These are phyloP conservation scores for Spheniscus mendiculus DNA, from an alignment of 2,113 vertebrate species.

Conservation along the genomic window DNA sequence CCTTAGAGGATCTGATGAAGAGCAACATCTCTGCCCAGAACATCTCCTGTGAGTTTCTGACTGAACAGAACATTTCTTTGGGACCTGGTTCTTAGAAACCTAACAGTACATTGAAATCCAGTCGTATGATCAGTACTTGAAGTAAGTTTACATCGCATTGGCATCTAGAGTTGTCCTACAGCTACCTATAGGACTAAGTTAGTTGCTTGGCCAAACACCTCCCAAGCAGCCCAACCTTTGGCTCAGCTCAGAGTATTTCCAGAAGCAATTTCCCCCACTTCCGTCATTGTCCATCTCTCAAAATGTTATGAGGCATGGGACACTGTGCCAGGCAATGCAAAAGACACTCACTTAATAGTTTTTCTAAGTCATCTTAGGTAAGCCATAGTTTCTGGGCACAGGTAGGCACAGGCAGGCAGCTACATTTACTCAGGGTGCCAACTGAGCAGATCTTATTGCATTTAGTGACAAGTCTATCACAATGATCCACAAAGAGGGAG, in stretches of 20 bases:
- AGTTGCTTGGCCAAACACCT: neutral
- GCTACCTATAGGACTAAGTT: neutral
- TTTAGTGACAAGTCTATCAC: neutral
- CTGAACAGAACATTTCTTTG: neutral
- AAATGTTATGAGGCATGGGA: neutral
- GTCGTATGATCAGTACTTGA: neutral
- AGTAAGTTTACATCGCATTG: neutral
- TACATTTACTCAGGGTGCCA: neutral
- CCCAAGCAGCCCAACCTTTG: neutral
- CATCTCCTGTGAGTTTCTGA: neutral
- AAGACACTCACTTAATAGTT: neutral
- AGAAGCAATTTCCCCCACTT: neutral
- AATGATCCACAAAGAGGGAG: neutral
- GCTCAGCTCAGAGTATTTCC: neutral
- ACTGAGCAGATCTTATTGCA: too few species aligned
- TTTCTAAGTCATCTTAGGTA: neutral
- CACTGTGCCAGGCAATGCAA: neutral
- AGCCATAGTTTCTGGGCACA: neutral
- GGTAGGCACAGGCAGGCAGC: neutral
- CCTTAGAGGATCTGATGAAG: neutral
- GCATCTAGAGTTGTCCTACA: neutral
- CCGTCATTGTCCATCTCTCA: neutral
- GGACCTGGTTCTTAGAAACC: neutral
- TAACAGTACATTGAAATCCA: neutral
- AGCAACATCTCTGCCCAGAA: neutral